Evolutionary conservation across 2,797 vertebrate species (phyloP).

Genomic region (Amniataba percoides): DNA sequence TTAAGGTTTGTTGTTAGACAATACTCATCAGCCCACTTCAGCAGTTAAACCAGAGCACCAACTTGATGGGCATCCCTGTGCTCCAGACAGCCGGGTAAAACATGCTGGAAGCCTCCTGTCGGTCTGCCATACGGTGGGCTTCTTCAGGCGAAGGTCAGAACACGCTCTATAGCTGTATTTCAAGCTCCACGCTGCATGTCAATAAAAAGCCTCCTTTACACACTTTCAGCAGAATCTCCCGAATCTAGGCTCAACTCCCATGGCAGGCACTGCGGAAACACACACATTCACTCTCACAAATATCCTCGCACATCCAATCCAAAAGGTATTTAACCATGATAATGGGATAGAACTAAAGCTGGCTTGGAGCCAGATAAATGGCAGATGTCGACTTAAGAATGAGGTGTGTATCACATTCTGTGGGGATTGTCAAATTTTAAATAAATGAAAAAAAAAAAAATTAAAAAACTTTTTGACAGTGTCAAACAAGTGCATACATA

Average conservation of each 20-base stretch:
- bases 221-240: constrained; percentile 55
- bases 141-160: constrained; percentile 42
- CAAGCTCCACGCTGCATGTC: constrained; percentile 39
- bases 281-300: constrained; percentile 13
- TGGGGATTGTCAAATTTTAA: constrained; percentile 26
- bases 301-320: constrained; percentile 36
- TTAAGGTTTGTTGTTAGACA: constrained; percentile 36
- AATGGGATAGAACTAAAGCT: constrained; percentile 26
- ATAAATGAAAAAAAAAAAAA: not conserved
- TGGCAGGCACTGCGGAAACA: constrained; percentile 47
- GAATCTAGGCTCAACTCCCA: constrained; percentile 50
- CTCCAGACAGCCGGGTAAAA: constrained; percentile 9
- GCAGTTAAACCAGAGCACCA: constrained; percentile 3
- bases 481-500: not conserved
- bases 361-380: constrained; percentile 26
- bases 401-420: constrained; percentile 24
- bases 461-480: not conserved
- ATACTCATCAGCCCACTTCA: constrained; percentile 1
- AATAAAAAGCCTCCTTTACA: constrained; percentile 54
- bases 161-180: constrained; percentile 27
- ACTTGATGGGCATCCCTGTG: constrained; percentile 9
- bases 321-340: constrained; percentile 49
- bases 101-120: constrained; percentile 9
- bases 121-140: constrained; percentile 27
- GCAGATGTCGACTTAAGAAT: constrained; percentile 21